Percentiles rank a stretch among this genome's conserved stretches.
These are phyloP conservation scores for Spinibarbus caldwelli DNA, from an alignment of 2,797 vertebrate species.

Conservation along the genomic window DNA sequence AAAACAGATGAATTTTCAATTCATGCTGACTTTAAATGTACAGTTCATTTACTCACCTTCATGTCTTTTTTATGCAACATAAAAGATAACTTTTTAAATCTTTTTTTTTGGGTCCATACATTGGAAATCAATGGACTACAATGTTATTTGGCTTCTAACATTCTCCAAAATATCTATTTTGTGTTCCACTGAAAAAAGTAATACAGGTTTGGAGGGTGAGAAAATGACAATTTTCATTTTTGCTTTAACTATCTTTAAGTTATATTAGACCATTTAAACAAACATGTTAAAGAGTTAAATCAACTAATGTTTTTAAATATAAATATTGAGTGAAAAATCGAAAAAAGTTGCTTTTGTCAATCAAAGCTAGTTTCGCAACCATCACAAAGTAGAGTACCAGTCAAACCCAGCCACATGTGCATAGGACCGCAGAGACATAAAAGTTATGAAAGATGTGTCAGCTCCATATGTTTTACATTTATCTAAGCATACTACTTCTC, in stretches of 20 bases:
- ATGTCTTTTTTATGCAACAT: too few relatives aligned
- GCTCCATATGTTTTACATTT: slow-evolving; percentile 43
- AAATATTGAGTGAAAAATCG: too few relatives aligned
- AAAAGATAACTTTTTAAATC: too few relatives aligned
- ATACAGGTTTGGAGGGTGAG: too few relatives aligned
- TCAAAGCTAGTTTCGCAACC: not conserved
- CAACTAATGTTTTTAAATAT: not conserved
- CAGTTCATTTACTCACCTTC: too few relatives aligned
- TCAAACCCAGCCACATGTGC: not conserved
- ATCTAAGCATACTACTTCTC: slow-evolving; percentile 17
- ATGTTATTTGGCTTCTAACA: not conserved
- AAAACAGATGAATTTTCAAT: too few relatives aligned
- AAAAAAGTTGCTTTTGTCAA: too few relatives aligned
- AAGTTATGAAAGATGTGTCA: slow-evolving; percentile 25
- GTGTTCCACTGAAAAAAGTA: not conserved
- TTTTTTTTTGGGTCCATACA: too few relatives aligned
- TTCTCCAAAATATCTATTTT: not conserved
- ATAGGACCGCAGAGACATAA: not conserved
- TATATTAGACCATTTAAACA: not conserved
- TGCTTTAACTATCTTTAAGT: not conserved
- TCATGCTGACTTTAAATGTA: too few relatives aligned
- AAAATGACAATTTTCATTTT: not conserved
- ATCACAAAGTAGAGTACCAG: not conserved
- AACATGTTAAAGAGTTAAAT: not conserved
- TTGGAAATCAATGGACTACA: not conserved